Evolutionary conservation across 2,797 vertebrate genomes (phyloP).

Genomic region (Enteromius mattozi): DNA sequence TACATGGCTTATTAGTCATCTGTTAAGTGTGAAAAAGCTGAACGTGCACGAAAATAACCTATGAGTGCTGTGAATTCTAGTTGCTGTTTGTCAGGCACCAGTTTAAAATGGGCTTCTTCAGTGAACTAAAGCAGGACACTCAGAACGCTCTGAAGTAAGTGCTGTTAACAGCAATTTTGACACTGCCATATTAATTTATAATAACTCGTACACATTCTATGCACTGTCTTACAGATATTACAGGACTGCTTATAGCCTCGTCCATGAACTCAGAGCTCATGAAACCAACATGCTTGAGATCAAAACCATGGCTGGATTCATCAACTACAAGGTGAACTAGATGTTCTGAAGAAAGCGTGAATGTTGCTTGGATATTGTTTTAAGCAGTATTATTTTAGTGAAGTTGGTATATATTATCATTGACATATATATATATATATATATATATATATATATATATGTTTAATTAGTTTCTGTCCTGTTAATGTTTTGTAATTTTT

Average conservation of each 20-base stretch:
- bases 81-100: constrained; percentile 98
- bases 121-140: constrained; percentile 96
- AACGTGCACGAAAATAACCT: neutral
- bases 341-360: neutral
- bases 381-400: neutral
- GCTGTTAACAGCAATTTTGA: neutral
- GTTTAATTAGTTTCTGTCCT: too few relatives aligned
- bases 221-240: constrained; percentile 83
- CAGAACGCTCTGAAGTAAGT: constrained; percentile 97
- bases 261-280: constrained; percentile 94
- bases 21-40: neutral
- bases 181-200: neutral
- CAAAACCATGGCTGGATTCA: constrained; percentile 97
- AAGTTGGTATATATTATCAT: neutral
- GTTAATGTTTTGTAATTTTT: neutral
- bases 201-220: neutral
- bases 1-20: neutral
- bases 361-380: neutral
- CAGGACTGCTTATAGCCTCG: constrained; percentile 91
- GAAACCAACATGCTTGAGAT: constrained; percentile 99
- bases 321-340: constrained; percentile 92
- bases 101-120: constrained; percentile 99
- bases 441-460: too few relatives aligned
- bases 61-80: constrained; percentile 74
- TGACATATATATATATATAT: too few relatives aligned